Percentiles rank a stretch among this genome's conserved stretches.
These are phyloP conservation scores for Epistrophe grossulariae DNA, from an alignment of 2,888 invertebrate species.

Conservation along the genomic window DNA sequence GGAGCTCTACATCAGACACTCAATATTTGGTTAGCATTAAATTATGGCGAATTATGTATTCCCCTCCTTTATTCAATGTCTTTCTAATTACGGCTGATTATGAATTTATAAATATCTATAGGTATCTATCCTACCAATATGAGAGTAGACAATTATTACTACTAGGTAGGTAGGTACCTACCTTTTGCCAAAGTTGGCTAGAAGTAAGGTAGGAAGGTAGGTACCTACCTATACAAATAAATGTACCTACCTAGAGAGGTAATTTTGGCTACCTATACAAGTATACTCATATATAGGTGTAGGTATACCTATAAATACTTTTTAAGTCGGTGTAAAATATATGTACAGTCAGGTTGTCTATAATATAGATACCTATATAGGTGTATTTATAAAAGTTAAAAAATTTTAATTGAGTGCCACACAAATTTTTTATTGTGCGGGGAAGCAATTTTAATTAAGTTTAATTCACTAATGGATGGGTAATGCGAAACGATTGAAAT, in stretches of 20 bases:
- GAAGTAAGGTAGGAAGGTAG: background rate
- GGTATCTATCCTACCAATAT: too few relatives aligned
- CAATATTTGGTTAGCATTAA: conserved; percentile 71
- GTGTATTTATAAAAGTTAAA: background rate
- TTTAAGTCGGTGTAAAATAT: background rate
- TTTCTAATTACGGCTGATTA: conserved; percentile 73
- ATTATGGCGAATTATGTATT: conserved; percentile 69
- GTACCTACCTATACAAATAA: background rate
- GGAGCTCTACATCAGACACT: conserved; percentile 55
- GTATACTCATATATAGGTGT: too few relatives aligned
- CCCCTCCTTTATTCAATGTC: conserved; percentile 21
- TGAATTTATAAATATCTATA: conserved; percentile 65
- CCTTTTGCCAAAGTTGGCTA: background rate
- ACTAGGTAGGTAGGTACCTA: too few relatives aligned
- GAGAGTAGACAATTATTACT: too few relatives aligned
- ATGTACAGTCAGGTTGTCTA: too few relatives aligned
- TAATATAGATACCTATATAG: background rate
- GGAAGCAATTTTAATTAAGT: conserved; percentile 66
- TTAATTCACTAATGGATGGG: conserved; percentile 52
- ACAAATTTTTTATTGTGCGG: conserved; percentile 45
- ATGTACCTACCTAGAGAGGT: too few relatives aligned
- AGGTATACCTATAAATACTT: background rate
- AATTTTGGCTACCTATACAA: too few relatives aligned
- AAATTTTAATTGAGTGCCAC: conserved; percentile 64
- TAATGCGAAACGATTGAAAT: conserved; percentile 10